Base-by-base conservation (phyloP, 2,888 invertebrate genomes). In the Omphaloscelis lunosa region DNA sequence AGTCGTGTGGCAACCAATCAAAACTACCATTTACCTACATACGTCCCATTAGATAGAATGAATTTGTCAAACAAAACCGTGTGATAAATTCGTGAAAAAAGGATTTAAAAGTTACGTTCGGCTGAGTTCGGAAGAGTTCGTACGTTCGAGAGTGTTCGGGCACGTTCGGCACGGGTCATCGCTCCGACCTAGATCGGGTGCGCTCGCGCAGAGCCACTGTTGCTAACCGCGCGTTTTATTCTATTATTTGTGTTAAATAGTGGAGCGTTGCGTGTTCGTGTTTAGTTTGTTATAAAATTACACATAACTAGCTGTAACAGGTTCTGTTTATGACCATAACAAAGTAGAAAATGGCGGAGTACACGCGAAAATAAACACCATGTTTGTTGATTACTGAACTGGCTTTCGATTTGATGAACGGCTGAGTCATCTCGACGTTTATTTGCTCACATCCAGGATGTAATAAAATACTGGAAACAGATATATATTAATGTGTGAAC, bases 171-270 rank as follows among this genome's bases (percentile, higher is more conserved):
- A 82, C 92, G 92, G 93, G 92, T 93, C 94, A 92, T 93, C 91
- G 93, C 89, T 89, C 94, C 90, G 94, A 91, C 94, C 94, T 83
- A 94, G 92, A 90, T 94, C 90, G 77, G 87, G 69, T 84, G 88
- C 89, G 80, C 85, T 79, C 73, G 89, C 87, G 86, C 87, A 88
- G 77, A 79, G 85, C 79, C 87, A 82, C 77, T 86, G 89, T 89
- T 89, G 83, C 89, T 86, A 89, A 83, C 83, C 77, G 86, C 76
- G 72, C 65, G 73, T 77, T 85, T 87, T 87, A 89, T 89, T 83
- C 82, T 86, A 82, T 86, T 89, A 86, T 86, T 87, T 85, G 86
- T 84, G 79, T 79, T 84, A 83, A 84, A 86, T 81, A 77, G 80
- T 81, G 68, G 77, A 88, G 77, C 84, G 73, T 89, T 85, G 89